These are phyloP conservation scores for Zalophus californianus DNA, from an alignment of 2,797 vertebrate species.

Conservation along the genomic window DNA sequence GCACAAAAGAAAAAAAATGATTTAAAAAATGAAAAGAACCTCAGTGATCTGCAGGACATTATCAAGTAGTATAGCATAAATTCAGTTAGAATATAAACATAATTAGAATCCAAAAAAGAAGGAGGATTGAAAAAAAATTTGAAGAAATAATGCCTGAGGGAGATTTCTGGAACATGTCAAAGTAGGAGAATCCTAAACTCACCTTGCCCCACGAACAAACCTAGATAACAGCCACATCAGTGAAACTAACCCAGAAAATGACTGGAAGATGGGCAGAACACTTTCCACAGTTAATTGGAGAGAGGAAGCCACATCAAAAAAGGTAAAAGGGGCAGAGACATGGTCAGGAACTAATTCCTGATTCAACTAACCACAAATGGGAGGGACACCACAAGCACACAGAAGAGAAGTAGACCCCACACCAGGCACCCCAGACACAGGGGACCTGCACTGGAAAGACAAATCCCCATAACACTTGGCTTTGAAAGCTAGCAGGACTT, in stretches of 20 bases:
- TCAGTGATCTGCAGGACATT: background rate
- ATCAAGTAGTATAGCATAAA: background rate
- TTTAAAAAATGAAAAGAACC: background rate
- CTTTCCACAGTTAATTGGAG: background rate
- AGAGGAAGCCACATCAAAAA: background rate
- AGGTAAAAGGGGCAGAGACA: background rate
- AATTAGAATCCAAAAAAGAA: background rate
- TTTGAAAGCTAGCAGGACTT: background rate
- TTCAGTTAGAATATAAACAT: background rate
- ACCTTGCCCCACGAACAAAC: background rate
- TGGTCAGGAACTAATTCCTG: background rate
- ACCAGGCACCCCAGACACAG: background rate
- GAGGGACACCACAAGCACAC: background rate
- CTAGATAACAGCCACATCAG: background rate
- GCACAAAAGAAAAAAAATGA: background rate
- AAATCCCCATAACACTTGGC: background rate
- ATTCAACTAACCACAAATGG: background rate
- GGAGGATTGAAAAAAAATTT: background rate
- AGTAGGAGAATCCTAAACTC: background rate
- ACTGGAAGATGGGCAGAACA: background rate
- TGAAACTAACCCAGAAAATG: background rate
- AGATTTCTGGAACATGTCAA: background rate
- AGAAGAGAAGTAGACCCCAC: background rate
- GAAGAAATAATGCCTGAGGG: background rate
- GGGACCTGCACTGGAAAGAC: background rate